Base-by-base conservation (phyloP, 2,888 invertebrate genomes). In the Macrophya annulata region DNA sequence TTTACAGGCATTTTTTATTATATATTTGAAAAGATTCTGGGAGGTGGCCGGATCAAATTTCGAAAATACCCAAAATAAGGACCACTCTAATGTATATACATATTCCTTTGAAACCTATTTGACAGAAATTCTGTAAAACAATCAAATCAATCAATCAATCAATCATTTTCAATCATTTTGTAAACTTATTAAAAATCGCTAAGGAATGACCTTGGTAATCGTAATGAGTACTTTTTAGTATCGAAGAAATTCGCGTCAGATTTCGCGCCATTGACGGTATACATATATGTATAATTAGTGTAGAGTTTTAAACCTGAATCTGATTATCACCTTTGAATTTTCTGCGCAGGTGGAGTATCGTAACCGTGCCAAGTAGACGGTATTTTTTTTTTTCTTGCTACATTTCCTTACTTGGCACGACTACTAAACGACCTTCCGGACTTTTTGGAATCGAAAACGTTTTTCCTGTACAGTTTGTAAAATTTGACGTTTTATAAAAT, bases 401-500 rank as follows among this genome's bases (percentile, higher is more conserved):
- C 48, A 8, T 8, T 21, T 62, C 71, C 71, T 71, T 71, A 40
- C 40, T 40, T 71, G 71, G 71, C 37, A 9, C 5, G 15, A 15
- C 71, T 37, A 8, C n/a, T 40, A 40, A 71, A 71, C 71, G 71
- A 71, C 71, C 71, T 71, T 71, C 37, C 40, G 37, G 31, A 71
- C 71, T 71, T 71, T 71, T 71, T 40, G 8, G 1, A 17, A 25
- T 4, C 10, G 62, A 62, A 62, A 4, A 62, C 10, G 25, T 21
- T 62, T 62, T 62, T 9, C 10, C 4, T 48, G 48, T 10, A 3
- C 0, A 25, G 5, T 25, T 25, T 25, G 10, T 25, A 62, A 21
- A 62, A 62, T 62, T 62, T 62, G 0, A 48, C 8, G 48, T 48
- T 48, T 48, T 48, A 1, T 48, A 1, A 48, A 48, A 48, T 48